Evolutionary conservation across 2,888 invertebrate species (phyloP).

Genomic region (Falcaria lacertinaria): DNA sequence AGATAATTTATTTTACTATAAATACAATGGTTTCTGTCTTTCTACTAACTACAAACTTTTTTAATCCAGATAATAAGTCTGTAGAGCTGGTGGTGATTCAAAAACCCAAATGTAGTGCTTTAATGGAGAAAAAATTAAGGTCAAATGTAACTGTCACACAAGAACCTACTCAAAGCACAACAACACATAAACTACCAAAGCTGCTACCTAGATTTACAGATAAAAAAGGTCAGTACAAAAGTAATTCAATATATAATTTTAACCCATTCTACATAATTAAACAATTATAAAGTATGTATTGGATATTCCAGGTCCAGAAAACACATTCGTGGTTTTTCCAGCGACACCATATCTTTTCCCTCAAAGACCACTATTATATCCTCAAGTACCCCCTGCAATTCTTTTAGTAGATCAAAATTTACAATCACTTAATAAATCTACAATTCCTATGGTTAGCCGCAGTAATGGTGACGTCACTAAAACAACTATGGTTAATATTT

Average conservation of each 20-base stretch:
- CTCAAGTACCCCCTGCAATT: constrained; percentile 60
- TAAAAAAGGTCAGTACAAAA: constrained; percentile 46
- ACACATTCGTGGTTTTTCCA: constrained; percentile 64
- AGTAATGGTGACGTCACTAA: constrained; percentile 61
- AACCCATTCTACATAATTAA: constrained; percentile 4
- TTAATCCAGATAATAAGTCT: constrained; percentile 51
- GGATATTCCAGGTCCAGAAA: constrained; percentile 61
- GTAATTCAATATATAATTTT: not conserved
- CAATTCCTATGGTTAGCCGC: constrained; percentile 52
- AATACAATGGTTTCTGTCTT: too few relatives aligned
- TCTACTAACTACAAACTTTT: constrained; percentile 1
- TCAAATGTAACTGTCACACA: constrained; percentile 14
- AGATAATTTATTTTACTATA: too few relatives aligned
- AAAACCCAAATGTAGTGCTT: constrained; percentile 37
- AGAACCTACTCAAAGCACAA: constrained; percentile 16
- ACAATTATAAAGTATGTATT: too few relatives aligned
- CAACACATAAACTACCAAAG: constrained; percentile 42
- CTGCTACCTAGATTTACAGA: constrained; percentile 47
- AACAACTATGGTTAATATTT: constrained; percentile 73
- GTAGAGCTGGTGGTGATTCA: constrained; percentile 47
- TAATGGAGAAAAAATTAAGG: constrained; percentile 25
- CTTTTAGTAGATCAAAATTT: constrained; percentile 61
- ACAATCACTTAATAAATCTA: constrained; percentile 51
- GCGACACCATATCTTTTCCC: constrained; percentile 68
- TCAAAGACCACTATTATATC: constrained; percentile 63